Conservation (phyloP, 2,797 vertebrate species). For the Gouania willdenowi region DNA sequence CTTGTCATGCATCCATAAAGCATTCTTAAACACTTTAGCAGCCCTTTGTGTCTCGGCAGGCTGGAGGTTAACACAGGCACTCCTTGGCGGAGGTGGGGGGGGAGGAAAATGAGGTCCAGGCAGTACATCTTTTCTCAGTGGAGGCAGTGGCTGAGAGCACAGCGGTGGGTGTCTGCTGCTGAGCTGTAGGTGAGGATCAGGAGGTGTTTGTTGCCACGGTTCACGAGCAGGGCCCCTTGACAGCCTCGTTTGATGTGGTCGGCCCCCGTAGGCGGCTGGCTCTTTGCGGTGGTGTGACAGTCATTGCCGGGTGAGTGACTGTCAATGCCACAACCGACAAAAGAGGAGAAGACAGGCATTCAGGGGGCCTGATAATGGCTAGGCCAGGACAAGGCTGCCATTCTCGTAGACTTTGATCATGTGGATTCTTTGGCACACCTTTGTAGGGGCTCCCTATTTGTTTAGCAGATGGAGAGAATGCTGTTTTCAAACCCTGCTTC, state of each 20-base stretch:
- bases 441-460: slow-evolving; percentile 73
- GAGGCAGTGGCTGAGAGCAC: slow-evolving; percentile 66
- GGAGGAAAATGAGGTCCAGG: slow-evolving; percentile 64
- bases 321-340: slow-evolving; percentile 77
- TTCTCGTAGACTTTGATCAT: slow-evolving; percentile 77
- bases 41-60: slow-evolving; percentile 64
- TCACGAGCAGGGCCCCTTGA: slow-evolving; percentile 72
- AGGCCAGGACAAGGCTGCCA: slow-evolving; percentile 70
- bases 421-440: slow-evolving; percentile 74
- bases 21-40: slow-evolving; percentile 71
- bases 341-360: slow-evolving; percentile 79
- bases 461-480: slow-evolving; percentile 69
- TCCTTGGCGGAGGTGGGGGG: slow-evolving; percentile 57
- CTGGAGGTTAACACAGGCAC: slow-evolving; percentile 71
- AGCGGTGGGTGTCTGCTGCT: slow-evolving; percentile 71
- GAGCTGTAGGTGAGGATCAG: slow-evolving; percentile 77
- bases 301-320: slow-evolving; percentile 82
- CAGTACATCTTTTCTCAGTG: slow-evolving; percentile 75
- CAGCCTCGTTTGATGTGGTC: slow-evolving; percentile 77
- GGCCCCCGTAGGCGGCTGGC: slow-evolving; percentile 74
- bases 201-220: slow-evolving; percentile 78
- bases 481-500: slow-evolving; percentile 59
- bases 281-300: slow-evolving; percentile 80
- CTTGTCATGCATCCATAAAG: slow-evolving; percentile 69
- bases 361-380: slow-evolving; percentile 76